These are phyloP conservation scores for Metridium senile DNA, from an alignment of 92 coral and sea anemone genomes.

Conservation along the genomic window DNA sequence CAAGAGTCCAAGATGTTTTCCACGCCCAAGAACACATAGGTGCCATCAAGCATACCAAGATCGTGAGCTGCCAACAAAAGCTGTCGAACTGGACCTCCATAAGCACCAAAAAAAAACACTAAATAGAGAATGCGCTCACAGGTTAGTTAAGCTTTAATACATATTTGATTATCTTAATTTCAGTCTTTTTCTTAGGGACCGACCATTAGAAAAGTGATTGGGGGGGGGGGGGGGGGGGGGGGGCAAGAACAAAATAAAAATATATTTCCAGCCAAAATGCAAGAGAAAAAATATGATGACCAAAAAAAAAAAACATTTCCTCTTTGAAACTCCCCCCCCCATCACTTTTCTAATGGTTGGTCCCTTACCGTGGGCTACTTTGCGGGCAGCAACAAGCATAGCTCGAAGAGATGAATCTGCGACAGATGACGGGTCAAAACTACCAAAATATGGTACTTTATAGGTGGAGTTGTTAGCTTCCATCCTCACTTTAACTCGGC, in stretches of 20 bases:
- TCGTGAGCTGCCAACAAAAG: conserved; percentile 54
- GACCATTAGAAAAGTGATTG: too few relatives aligned
- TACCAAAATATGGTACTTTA: conserved; percentile 64
- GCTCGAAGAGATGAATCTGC: conserved; percentile 34
- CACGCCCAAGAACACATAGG: conserved; percentile 37
- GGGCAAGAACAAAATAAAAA: too few relatives aligned
- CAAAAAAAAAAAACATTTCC: too few relatives aligned
- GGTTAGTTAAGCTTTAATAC: not conserved
- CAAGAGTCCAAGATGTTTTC: conserved; percentile 53
- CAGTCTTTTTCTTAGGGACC: too few relatives aligned
- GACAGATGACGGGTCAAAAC: conserved; percentile 48
- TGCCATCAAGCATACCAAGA: conserved; percentile 74
- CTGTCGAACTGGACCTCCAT: conserved; percentile 49
- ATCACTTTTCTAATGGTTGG: not conserved
- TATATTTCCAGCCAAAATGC: too few relatives aligned
- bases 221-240: too few relatives aligned
- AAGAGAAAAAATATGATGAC: too few relatives aligned
- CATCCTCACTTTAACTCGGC: conserved; percentile 40
- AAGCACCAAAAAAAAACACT: conserved; percentile 67
- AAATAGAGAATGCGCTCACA: not conserved
- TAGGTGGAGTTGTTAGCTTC: conserved; percentile 30
- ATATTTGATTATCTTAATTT: not conserved
- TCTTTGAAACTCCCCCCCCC: too few relatives aligned
- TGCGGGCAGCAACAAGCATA: conserved; percentile 57
- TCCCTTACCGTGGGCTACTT: conserved; percentile 58